Conservation (phyloP, 2,797 vertebrate genomes). For the Manis javanica region DNA sequence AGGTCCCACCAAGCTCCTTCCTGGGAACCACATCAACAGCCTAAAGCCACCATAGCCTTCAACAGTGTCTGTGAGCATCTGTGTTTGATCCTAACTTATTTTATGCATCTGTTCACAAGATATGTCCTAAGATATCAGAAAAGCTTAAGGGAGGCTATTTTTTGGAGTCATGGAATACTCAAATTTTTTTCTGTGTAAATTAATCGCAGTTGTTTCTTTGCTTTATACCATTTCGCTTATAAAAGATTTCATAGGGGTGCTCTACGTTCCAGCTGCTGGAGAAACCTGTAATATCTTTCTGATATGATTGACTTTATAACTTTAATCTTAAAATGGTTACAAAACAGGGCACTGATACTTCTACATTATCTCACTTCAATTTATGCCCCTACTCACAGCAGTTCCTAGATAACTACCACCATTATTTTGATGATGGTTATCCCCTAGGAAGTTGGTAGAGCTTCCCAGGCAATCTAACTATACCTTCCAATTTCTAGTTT, state of each 20-base stretch:
- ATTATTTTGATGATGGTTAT: conserved; percentile 4
- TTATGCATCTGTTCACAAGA: background rate
- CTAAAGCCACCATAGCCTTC: background rate
- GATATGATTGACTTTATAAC: background rate
- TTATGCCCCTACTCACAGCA: background rate
- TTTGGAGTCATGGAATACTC: background rate
- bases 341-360: background rate
- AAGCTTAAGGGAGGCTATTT: background rate
- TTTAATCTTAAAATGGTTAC: background rate
- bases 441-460: background rate
- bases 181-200: background rate
- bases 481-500: background rate
- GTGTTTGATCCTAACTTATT: background rate
- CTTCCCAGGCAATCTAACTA: background rate
- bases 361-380: background rate
- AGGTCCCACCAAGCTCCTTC: background rate
- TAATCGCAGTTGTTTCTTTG: background rate
- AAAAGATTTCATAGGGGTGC: background rate
- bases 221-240: background rate
- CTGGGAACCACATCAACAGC: background rate
- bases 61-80: too few relatives aligned
- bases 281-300: background rate
- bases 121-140: background rate
- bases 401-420: background rate
- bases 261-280: background rate